phyloP scores from a whole-genome alignment of 2,113 vertebrate species.

The Puntigrus tetrazona region DNA sequence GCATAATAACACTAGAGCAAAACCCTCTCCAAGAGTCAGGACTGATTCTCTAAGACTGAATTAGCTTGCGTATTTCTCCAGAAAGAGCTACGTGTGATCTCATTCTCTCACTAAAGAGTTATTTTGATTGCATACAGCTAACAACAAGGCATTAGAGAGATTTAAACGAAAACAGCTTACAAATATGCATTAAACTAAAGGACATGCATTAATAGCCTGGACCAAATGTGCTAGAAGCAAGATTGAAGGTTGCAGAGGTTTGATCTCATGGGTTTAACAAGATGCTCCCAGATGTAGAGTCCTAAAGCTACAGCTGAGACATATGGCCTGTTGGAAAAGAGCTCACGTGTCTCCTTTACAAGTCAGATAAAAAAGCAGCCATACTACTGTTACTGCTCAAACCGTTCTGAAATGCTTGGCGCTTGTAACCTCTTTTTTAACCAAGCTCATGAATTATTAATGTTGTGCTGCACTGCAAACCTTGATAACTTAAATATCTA shows the following conservation, averaged over 20 bases:
- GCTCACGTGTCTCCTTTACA: not conserved
- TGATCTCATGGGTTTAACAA: conserved; percentile 33
- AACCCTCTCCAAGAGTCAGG: not conserved
- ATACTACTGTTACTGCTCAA: not conserved
- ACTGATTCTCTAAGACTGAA: too few species aligned
- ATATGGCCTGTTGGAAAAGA: not conserved
- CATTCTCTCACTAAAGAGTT: not conserved
- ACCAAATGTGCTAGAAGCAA: not conserved
- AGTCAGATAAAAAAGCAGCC: not conserved
- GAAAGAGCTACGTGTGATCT: not conserved
- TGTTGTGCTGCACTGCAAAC: not conserved
- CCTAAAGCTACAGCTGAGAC: conserved; percentile 5
- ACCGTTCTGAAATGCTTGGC: not conserved
- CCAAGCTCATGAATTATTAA: not conserved
- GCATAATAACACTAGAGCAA: not conserved
- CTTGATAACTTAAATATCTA: not conserved
- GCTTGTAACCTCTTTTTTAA: not conserved
- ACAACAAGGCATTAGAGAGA: conserved; percentile 19
- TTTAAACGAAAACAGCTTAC: conserved; percentile 5
- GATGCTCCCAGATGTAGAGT: conserved; percentile 31
- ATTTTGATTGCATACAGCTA: not conserved
- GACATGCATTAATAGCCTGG: conserved; percentile 5
- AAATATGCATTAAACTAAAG: conserved; percentile 10
- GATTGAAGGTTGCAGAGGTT: not conserved
- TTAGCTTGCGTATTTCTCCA: not conserved